A percentile compares a stretch with the other conserved stretches of the same genome.
Evolutionary conservation across 1,140 invertebrate genomes (phyloP).

Genomic region (Drosophila ogumai): DNA sequence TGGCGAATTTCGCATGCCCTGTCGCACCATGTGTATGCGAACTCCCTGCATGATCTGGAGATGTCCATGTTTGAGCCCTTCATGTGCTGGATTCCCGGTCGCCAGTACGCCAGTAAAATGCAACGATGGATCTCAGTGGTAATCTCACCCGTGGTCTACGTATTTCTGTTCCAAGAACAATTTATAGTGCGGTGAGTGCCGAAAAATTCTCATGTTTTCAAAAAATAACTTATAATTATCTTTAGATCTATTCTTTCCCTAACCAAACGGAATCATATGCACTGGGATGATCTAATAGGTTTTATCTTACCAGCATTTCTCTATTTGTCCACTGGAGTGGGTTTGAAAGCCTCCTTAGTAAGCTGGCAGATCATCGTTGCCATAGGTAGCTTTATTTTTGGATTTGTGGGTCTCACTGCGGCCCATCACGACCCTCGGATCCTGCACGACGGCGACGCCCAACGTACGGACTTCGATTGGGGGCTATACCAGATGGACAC

Average conservation of each 20-base stretch:
- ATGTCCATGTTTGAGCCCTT: slow-evolving; percentile 89
- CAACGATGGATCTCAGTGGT: slow-evolving; percentile 84
- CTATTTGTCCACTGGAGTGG: slow-evolving; percentile 77
- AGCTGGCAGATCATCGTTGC: slow-evolving; percentile 88
- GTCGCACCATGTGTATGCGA: slow-evolving; percentile 93
- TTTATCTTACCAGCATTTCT: slow-evolving; percentile 86
- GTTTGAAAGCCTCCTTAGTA: slow-evolving; percentile 66
- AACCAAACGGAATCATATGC: slow-evolving; percentile 51
- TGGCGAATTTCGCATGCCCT: slow-evolving; percentile 92
- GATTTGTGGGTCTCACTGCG: slow-evolving; percentile 89
- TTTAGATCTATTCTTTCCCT: slow-evolving; percentile 51
- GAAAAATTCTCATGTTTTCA: no score
- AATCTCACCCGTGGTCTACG: slow-evolving; percentile 86
- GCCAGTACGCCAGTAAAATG: slow-evolving; percentile 83
- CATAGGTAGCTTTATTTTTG: slow-evolving; percentile 88
- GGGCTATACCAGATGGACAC: slow-evolving; percentile 92
- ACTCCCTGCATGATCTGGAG: slow-evolving; percentile 92
- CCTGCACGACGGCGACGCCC: slow-evolving; percentile 92
- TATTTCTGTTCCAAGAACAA: slow-evolving; percentile 82
- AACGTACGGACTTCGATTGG: slow-evolving; percentile 89
- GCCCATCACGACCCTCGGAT: slow-evolving; percentile 93
- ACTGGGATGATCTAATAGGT: slow-evolving; percentile 85
- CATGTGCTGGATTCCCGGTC: slow-evolving; percentile 87
- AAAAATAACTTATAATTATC: background rate
- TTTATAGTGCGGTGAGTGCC: slow-evolving; percentile 85